A percentile compares a stretch with the other conserved stretches of the same genome.
Evolutionary conservation across 2,888 invertebrate genomes (phyloP).

Genomic region (Cataglyphis altisquamis): DNA sequence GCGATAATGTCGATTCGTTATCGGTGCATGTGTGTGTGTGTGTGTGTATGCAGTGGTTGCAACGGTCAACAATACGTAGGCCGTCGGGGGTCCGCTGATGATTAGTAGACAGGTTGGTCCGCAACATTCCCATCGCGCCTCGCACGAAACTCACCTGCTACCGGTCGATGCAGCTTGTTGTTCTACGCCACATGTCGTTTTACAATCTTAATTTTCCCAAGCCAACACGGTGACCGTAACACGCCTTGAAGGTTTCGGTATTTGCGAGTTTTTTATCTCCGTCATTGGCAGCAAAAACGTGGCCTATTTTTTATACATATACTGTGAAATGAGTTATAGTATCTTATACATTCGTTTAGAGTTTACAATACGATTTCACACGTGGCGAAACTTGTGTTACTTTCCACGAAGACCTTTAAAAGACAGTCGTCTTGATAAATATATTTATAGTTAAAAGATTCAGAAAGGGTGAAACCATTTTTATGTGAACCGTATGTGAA

Average conservation of each 20-base stretch:
- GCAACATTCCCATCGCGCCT: slow-evolving; percentile 81
- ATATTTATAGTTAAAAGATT: neutral
- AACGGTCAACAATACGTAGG: slow-evolving; percentile 60
- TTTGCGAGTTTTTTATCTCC: neutral
- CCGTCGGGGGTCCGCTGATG: slow-evolving; percentile 63
- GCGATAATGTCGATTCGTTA: slow-evolving; percentile 66
- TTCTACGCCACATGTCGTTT: slow-evolving; percentile 75
- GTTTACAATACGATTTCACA: neutral
- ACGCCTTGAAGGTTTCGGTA: neutral
- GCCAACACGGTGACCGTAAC: slow-evolving; percentile 46
- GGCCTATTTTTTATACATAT: neutral
- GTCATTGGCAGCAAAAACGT: neutral
- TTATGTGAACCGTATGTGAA: neutral
- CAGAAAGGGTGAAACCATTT: neutral
- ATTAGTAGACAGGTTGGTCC: slow-evolving; percentile 73
- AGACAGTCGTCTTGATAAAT: neutral
- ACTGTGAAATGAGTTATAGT: neutral
- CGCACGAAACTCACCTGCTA: slow-evolving; percentile 83
- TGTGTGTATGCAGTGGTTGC: neutral
- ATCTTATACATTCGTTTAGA: neutral
- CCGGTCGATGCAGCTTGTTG: slow-evolving; percentile 73
- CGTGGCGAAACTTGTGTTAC: neutral
- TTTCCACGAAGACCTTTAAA: neutral
- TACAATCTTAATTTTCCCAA: slow-evolving; percentile 72
- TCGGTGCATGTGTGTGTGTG: slow-evolving; percentile 29